A percentile compares a stretch with the other conserved stretches of the same genome.
These are phyloP conservation scores for Tichodroma muraria DNA, from an alignment of 2,113 vertebrate species.

Conservation along the genomic window DNA sequence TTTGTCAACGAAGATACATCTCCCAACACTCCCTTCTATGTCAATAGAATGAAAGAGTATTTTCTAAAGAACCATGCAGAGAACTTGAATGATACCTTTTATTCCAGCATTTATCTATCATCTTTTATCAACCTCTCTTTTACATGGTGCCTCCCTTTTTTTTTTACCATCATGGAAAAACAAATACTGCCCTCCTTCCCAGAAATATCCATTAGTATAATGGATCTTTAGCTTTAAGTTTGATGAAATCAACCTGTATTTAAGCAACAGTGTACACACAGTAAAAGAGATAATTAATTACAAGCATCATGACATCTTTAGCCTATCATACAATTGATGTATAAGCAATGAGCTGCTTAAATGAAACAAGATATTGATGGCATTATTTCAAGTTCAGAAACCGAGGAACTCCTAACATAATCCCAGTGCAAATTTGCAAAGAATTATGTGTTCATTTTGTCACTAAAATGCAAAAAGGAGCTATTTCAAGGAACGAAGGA, in stretches of 20 bases:
- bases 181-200: background rate
- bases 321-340: background rate
- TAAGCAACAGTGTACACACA: background rate
- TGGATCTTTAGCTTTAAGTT: background rate
- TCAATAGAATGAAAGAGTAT: background rate
- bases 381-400: background rate
- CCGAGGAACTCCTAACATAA: background rate
- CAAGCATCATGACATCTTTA: background rate
- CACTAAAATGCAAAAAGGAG: conserved; percentile 3
- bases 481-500: conserved; percentile 61
- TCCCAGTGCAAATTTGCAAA: background rate
- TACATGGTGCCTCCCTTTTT: background rate
- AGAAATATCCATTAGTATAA: background rate
- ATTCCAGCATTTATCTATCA: background rate
- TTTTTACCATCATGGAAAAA: background rate
- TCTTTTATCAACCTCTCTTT: background rate
- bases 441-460: background rate
- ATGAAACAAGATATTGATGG: background rate
- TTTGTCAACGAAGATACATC: conserved; percentile 18
- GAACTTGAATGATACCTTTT: background rate
- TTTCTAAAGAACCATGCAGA: conserved; percentile 2
- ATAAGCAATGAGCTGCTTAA: background rate
- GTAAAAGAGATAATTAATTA: conserved; percentile 16
- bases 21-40: background rate
- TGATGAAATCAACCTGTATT: background rate